These are phyloP conservation scores for Amphiprion ocellaris DNA, from an alignment of 2,113 vertebrate species.

Conservation along the genomic window DNA sequence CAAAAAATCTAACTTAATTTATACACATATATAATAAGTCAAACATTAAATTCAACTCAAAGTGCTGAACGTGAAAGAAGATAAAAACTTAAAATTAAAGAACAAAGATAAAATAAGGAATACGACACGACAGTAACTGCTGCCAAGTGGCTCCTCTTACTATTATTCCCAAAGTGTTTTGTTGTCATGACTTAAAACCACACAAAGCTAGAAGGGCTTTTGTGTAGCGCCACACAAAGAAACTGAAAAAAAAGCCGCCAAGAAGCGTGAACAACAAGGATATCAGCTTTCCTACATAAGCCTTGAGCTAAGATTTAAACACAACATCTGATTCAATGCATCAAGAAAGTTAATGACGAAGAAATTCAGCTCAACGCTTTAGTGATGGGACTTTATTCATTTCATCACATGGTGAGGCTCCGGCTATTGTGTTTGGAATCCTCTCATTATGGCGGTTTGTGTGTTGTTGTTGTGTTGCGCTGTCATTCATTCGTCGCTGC, in stretches of 20 bases:
- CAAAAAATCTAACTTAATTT: too few species aligned
- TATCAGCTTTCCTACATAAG: neutral
- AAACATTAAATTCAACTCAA: too few species aligned
- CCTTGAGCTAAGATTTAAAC: slow-evolving; percentile 23
- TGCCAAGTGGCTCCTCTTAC: neutral
- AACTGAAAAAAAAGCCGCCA: neutral
- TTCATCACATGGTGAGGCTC: slow-evolving; percentile 23
- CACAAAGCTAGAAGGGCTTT: neutral
- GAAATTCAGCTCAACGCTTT: slow-evolving; percentile 30
- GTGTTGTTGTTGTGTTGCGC: slow-evolving; percentile 22
- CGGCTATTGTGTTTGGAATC: slow-evolving; percentile 9
- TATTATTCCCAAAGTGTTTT: neutral
- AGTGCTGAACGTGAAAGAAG: too few species aligned
- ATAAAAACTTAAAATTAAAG: too few species aligned
- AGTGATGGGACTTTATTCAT: slow-evolving; percentile 35
- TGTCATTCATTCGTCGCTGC: slow-evolving; percentile 46
- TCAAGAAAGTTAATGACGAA: slow-evolving; percentile 31
- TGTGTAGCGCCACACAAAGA: neutral
- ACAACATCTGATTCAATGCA: slow-evolving; percentile 22
- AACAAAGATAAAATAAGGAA: neutral
- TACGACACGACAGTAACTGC: neutral
- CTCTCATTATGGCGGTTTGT: slow-evolving; percentile 16
- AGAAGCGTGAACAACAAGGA: slow-evolving; percentile 31
- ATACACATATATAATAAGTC: too few species aligned
- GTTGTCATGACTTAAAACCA: neutral